phyloP scores from a whole-genome alignment of 2,113 vertebrate genomes.

The Solenodon paradoxus region DNA sequence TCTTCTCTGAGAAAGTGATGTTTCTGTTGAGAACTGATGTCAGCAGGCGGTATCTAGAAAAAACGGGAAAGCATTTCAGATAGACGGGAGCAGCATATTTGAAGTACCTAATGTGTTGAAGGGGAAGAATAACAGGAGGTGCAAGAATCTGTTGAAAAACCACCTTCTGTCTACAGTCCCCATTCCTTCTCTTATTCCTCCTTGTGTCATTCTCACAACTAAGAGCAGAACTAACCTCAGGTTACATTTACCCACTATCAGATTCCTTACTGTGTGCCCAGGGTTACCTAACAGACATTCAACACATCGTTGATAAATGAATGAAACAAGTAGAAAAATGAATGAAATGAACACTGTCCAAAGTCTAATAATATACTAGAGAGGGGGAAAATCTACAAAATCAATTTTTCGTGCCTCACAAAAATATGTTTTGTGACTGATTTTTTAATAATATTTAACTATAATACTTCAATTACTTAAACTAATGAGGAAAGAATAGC shows the following conservation, averaged over 20 bases:
- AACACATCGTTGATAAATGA: background rate
- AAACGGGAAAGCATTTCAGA: background rate
- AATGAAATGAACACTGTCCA: background rate
- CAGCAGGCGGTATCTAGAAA: background rate
- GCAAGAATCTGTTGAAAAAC: background rate
- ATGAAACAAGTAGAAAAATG: background rate
- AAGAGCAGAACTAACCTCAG: background rate
- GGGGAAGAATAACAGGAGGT: background rate
- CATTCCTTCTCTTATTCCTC: background rate
- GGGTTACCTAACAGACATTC: background rate
- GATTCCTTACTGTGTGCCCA: background rate
- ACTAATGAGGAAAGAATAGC: background rate
- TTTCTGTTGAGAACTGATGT: background rate
- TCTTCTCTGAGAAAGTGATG: background rate
- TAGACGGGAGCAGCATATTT: background rate
- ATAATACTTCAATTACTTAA: slow-evolving; percentile 6
- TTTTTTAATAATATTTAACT: background rate
- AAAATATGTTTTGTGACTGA: background rate
- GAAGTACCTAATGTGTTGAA: background rate
- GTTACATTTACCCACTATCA: background rate
- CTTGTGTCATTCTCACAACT: background rate
- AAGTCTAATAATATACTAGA: background rate
- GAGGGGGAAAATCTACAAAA: background rate
- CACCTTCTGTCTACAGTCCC: background rate
- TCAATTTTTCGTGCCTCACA: background rate